phyloP scores from a whole-genome alignment of 2,797 vertebrate species.

The Rhinoraja longicauda region DNA sequence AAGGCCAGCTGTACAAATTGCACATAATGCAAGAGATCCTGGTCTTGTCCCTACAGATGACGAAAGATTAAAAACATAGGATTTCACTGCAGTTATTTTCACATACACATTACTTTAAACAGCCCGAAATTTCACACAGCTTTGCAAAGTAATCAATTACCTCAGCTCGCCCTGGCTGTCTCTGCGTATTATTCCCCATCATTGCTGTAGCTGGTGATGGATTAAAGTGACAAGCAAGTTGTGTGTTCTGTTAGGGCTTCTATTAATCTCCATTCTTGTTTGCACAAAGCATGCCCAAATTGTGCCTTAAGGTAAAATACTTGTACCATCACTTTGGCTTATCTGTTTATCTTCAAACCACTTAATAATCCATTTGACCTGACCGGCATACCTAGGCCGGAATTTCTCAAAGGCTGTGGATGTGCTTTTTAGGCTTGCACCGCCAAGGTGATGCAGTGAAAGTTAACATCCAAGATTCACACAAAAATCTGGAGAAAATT shows the following conservation, averaged over 20 bases:
- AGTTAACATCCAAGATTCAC: neutral
- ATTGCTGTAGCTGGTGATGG: conserved; percentile 13
- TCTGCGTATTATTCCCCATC: neutral
- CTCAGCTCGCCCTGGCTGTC: conserved; percentile 14
- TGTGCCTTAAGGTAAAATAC: conserved; percentile 33
- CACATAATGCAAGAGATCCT: neutral
- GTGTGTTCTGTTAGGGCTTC: conserved; percentile 27
- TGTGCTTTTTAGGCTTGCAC: neutral
- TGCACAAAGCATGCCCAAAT: conserved; percentile 1
- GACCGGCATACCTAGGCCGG: neutral
- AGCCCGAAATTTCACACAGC: neutral
- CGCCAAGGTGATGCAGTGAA: neutral
- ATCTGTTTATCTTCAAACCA: conserved; percentile 33
- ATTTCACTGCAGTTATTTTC: conserved; percentile 8
- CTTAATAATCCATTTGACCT: conserved; percentile 33
- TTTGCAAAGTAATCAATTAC: conserved; percentile 26
- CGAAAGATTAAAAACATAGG: neutral
- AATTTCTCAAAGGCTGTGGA: neutral
- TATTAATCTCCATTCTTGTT: conserved; percentile 31
- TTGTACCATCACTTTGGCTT: conserved; percentile 32
- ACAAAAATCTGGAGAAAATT: no score
- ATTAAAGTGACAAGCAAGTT: conserved; percentile 32
- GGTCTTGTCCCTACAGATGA: neutral
- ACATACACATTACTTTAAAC: neutral
- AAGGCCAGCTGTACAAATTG: conserved; percentile 36